phyloP scores from a whole-genome alignment of 2,797 vertebrate species.

The Acridotheres tristis region DNA sequence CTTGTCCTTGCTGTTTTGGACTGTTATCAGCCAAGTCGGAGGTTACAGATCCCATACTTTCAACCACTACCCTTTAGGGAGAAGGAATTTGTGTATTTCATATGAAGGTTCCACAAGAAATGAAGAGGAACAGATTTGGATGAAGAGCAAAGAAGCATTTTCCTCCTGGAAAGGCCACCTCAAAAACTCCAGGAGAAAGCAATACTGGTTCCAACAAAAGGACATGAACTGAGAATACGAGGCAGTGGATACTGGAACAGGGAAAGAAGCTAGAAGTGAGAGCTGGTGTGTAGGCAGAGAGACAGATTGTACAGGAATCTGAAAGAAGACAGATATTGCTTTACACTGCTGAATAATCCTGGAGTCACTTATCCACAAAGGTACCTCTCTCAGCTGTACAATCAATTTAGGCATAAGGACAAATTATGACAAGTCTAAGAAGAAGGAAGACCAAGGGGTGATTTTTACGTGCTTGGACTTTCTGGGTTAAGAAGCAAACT shows the following conservation, averaged over 20 bases:
- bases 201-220: background rate
- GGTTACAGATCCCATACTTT: background rate
- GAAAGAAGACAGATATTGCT: conserved; percentile 25
- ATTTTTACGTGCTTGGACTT: background rate
- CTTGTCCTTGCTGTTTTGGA: background rate
- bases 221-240: background rate
- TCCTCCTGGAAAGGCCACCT: background rate
- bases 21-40: background rate
- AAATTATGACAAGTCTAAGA: background rate
- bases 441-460: background rate
- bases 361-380: background rate
- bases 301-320: conserved; percentile 29
- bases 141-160: background rate
- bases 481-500: background rate
- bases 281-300: conserved; percentile 23
- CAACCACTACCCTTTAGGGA: background rate
- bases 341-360: conserved; percentile 24
- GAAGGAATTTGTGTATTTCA: background rate
- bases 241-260: background rate
- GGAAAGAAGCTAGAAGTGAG: background rate
- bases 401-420: background rate
- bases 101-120: background rate
- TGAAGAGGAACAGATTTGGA: background rate
- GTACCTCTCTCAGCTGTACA: background rate
- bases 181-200: background rate